Percentiles rank a stretch among this genome's conserved stretches.
Conservation (phyloP, 1,140 invertebrate genomes). For the Anthonomus grandis region DNA sequence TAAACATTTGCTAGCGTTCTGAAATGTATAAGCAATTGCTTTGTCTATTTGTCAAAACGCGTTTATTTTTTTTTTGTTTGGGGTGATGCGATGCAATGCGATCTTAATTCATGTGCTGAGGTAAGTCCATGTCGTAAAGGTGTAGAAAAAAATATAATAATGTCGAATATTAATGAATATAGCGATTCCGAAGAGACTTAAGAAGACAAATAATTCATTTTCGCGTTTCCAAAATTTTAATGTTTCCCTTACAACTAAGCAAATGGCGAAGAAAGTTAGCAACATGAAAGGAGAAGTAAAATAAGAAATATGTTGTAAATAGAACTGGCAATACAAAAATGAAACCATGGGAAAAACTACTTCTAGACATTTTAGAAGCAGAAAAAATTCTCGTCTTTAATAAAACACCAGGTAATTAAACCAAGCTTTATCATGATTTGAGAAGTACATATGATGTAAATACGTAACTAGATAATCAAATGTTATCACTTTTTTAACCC, state of each 20-base stretch:
- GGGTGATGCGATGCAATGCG: too few species aligned
- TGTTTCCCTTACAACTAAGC: slow-evolving; percentile 3
- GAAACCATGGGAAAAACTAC: slow-evolving; percentile 6
- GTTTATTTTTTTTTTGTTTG: neutral
- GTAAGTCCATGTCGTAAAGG: neutral
- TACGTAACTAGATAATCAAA: too few species aligned
- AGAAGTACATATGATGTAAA: too few species aligned
- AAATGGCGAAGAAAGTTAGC: slow-evolving; percentile 9
- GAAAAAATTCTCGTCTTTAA: neutral
- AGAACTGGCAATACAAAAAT: neutral
- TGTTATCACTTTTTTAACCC: too few species aligned
- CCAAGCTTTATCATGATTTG: too few species aligned
- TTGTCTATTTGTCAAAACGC: neutral
- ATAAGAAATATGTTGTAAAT: slow-evolving; percentile 6
- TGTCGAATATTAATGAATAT: too few species aligned
- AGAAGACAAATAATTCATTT: neutral
- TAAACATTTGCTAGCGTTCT: too few species aligned
- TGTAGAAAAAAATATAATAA: neutral
- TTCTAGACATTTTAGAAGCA: neutral
- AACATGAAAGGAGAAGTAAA: slow-evolving; percentile 8
- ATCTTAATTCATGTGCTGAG: neutral
- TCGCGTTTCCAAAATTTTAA: slow-evolving; percentile 1
- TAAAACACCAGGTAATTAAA: too few species aligned
- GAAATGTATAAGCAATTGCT: neutral
- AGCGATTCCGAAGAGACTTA: neutral